Percentiles rank a stretch among this genome's conserved stretches.
phyloP scores from a whole-genome alignment of 2,888 invertebrate genomes.

The Ophion ellenae region DNA sequence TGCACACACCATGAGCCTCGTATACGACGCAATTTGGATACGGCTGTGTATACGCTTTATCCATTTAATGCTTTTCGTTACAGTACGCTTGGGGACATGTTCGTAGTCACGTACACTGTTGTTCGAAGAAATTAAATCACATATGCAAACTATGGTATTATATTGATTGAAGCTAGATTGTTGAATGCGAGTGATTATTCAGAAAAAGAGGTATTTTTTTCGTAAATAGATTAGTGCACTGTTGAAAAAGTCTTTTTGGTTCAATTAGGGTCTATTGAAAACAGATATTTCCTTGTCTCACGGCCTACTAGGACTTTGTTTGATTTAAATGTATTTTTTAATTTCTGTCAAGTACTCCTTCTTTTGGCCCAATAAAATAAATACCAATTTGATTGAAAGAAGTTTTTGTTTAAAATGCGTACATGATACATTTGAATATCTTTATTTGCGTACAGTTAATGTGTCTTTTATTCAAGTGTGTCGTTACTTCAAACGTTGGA shows the following conservation, averaged over 20 bases:
- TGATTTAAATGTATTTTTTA: too few species aligned
- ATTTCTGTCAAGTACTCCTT: too few species aligned
- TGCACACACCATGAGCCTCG: neutral
- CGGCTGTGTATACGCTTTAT: constrained; percentile 14
- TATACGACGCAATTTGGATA: constrained; percentile 32
- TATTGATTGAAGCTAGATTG: neutral
- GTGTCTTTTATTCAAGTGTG: too few species aligned
- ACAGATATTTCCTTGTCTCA: neutral
- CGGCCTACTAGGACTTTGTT: too few species aligned
- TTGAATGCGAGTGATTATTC: neutral
- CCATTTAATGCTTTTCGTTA: constrained; percentile 39
- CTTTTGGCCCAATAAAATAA: too few species aligned
- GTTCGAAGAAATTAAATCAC: constrained; percentile 5
- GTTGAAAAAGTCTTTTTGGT: neutral
- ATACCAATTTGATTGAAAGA: too few species aligned
- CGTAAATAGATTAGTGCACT: neutral
- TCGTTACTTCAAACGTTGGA: too few species aligned
- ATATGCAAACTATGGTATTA: neutral
- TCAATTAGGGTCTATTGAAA: neutral
- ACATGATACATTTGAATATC: too few species aligned
- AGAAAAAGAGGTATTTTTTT: neutral
- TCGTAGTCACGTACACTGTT: neutral
- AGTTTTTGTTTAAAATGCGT: too few species aligned
- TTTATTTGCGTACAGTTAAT: too few species aligned
- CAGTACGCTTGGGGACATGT: constrained; percentile 12